Base-by-base conservation (phyloP, 1,140 invertebrate genomes). In the Pollicipes pollicipes region DNA sequence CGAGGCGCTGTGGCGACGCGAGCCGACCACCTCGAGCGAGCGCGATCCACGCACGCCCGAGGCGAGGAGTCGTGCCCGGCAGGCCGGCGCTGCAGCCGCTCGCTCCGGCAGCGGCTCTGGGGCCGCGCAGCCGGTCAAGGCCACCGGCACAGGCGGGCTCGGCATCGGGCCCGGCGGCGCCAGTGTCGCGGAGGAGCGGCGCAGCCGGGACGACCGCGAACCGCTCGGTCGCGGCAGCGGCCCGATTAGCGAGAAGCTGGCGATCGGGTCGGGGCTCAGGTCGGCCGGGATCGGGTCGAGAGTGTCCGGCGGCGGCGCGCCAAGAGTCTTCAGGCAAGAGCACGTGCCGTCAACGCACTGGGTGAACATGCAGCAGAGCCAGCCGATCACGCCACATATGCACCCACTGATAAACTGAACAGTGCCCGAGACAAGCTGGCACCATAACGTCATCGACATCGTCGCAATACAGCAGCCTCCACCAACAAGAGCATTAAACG, bases 301-400 rank as follows among this genome's bases (percentile, higher is more conserved):
- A n/a, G n/a, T 37, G 58, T 35, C 26, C 24, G 28, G 58, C 29
- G 37, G 30, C 69, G 37, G 69, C 28, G 37, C 45, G 24, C 24
- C 37, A n/a, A 29, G 67, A 2, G 68, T 28, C 32, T 29, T 72
- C 27, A 70, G 28, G 27, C 24, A 69, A 27, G 45, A 70, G n/a
- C 67, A 70, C 68, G 24, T 30, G 37, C 21, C 69, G 28, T 28
- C 71, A 31, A 68, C 68, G 45, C 70, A 63, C 32, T 26, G 63
- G 31, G 17, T 32, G 68, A 71, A 82, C 85, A 85, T 83, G 88
- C 86, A 89, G 77, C 72, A 89, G 78, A 63, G 88, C 78, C 72
- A 87, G 88, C 79, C 89, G 88, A 80, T 87, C 87, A 73, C 84
- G 81, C 77, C 93, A 84, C 82, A 88, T 85, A 70, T 88, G 85